These are phyloP conservation scores for Drosophila fulvimacula DNA, from an alignment of 2,888 invertebrate species.

Conservation along the genomic window DNA sequence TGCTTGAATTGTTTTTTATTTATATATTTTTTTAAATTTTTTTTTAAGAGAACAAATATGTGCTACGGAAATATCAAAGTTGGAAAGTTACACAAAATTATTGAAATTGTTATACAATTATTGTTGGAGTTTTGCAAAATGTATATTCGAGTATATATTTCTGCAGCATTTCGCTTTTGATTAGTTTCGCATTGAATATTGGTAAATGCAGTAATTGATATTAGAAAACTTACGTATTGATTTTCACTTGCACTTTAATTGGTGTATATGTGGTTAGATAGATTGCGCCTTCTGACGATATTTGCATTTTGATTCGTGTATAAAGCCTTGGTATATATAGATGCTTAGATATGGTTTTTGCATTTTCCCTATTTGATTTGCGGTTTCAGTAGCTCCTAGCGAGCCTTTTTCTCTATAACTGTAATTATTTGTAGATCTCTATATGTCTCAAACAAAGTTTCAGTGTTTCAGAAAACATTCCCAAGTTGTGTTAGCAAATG, in stretches of 20 bases:
- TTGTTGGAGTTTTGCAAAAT: conserved; percentile 50
- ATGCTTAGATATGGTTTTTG: conserved; percentile 45
- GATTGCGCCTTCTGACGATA: conserved; percentile 13
- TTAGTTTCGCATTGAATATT: conserved; percentile 43
- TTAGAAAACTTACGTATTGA: conserved; percentile 58
- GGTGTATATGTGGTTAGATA: conserved; percentile 34
- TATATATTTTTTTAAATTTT: neutral
- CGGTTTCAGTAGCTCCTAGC: conserved; percentile 27
- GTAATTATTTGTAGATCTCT: conserved; percentile 40
- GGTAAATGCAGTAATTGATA: conserved; percentile 71
- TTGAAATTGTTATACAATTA: conserved; percentile 52
- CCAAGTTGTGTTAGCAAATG: conserved; percentile 17
- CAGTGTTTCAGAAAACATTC: neutral
- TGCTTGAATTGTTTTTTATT: conserved; percentile 1
- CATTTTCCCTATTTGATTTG: conserved; percentile 33
- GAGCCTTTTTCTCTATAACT: conserved; percentile 20
- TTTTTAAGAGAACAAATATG: conserved; percentile 34
- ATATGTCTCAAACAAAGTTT: conserved; percentile 17
- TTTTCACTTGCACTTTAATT: conserved; percentile 27
- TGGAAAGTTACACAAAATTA: conserved; percentile 41
- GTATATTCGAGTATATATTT: neutral
- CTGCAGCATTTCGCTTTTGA: conserved; percentile 34
- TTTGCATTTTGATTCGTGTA: conserved; percentile 18
- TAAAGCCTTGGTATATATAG: conserved; percentile 45
- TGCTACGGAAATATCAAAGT: conserved; percentile 40